Conservation (phyloP, 2,888 invertebrate species). For the Drosophila prolongata region DNA sequence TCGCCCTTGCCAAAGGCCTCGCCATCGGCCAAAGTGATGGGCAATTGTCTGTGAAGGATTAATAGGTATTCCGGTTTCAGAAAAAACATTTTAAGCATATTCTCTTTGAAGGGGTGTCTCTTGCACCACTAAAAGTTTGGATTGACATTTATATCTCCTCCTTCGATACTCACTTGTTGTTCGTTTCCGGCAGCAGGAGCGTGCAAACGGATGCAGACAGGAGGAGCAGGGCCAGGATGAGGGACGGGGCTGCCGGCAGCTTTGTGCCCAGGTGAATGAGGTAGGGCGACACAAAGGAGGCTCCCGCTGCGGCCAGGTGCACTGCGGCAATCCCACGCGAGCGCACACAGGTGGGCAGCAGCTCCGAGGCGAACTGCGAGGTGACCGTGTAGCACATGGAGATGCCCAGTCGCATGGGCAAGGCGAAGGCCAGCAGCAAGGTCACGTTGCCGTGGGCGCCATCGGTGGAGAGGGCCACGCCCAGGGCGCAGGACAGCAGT, state of each 20-base stretch:
- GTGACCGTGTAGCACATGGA: conserved; percentile 87
- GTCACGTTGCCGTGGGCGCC: conserved; percentile 69
- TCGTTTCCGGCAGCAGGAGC: conserved; percentile 86
- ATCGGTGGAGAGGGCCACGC: conserved; percentile 82
- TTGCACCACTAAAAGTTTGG: no score
- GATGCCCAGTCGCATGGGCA: conserved; percentile 86
- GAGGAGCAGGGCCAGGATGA: conserved; percentile 85
- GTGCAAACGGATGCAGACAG: conserved; percentile 85
- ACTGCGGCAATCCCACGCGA: conserved; percentile 87
- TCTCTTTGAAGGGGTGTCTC: no score
- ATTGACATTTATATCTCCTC: no score
- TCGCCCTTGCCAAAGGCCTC: conserved; percentile 86
- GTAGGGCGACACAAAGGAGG: conserved; percentile 86
- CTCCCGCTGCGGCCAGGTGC: conserved; percentile 86
- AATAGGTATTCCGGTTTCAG: not conserved
- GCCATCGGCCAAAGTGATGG: conserved; percentile 86
- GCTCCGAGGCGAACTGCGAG: conserved; percentile 87
- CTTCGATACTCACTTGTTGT: conserved; percentile 77
- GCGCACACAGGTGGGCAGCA: conserved; percentile 87
- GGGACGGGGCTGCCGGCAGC: conserved; percentile 81
- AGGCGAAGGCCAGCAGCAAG: conserved; percentile 84
- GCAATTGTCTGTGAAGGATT: conserved; percentile 84
- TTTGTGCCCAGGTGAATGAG: conserved; percentile 63
- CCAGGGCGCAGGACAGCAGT: conserved; percentile 84
- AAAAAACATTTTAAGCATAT: not conserved